Base-by-base conservation (phyloP, 1,140 invertebrate genomes). In the Tetramorium simillimum region DNA sequence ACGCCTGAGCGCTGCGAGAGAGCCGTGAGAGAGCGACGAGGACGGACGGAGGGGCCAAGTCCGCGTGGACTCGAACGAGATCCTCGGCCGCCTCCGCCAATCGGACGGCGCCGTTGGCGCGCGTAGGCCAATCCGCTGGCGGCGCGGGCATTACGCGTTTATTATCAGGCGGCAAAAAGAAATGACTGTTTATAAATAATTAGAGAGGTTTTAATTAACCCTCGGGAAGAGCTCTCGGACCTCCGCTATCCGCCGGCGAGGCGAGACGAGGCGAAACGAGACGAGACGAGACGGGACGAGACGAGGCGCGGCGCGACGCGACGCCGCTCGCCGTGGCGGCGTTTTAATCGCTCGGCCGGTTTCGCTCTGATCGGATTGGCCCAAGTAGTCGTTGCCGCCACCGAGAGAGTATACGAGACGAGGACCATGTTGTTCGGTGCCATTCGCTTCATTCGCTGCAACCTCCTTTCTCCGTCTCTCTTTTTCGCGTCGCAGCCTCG, bases 101-200 rank as follows among this genome's bases (percentile, higher is more conserved):
- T 93, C 77, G 18, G 2, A 16, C 14, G 7, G 12, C 37, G 21
- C 63, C 51, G 37, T 51, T 49, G 40, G 9, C 0, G 0, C 67
- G 5, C 10, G 14, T 14, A 86, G 37, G 7, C 93, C 89, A 94
- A 94, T 92, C 81, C 73, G 9, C 14, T 16, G 18, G 21, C 72
- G 76, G 10, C 43, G 63, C 88, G 67, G 28, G 73, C 82, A 89
- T 94, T 93, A 93, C 92, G 91, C 93, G 91, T 92, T 93, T 92
- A 92, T 94, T 93, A 92, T 93, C 85, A 82, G 86, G 82, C 90
- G 87, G 89, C 89, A 90, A 87, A 93, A 93, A 93, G 92, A 94
- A 94, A 95, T 94, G 92, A 94, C 94, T 95, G 93, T 95, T 94
- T 95, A 95, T 95, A 95, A 95, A 95, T 95, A 95, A 95, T 95